A percentile compares a stretch with the other conserved stretches of the same genome.
Conservation (phyloP, 2,888 invertebrate genomes). For the Chymomyza fuscimana region DNA sequence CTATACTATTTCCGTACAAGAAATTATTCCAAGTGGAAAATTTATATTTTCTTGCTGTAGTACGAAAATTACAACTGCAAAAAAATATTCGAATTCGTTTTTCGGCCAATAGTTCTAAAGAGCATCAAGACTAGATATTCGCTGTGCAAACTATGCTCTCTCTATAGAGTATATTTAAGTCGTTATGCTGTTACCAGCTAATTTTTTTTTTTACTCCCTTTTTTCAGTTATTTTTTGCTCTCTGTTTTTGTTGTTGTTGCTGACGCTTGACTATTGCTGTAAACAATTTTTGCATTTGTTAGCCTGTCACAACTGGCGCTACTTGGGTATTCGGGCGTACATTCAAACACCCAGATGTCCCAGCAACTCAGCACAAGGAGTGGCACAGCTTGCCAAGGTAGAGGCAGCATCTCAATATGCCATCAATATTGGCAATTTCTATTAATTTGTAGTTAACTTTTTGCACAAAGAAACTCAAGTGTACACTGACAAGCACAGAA, state of each 20-base stretch:
- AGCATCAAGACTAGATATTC: no score
- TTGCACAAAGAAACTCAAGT: neutral
- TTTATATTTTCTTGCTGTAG: no score
- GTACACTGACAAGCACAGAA: neutral
- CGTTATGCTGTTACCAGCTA: no score
- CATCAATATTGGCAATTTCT: conserved; percentile 30
- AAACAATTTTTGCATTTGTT: conserved; percentile 46
- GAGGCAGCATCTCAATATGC: conserved; percentile 34
- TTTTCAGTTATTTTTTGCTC: neutral
- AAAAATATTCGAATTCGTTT: no score
- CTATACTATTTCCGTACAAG: no score
- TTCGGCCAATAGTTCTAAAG: no score
- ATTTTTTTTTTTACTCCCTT: neutral
- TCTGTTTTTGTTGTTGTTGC: conserved; percentile 13
- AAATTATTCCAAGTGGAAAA: no score
- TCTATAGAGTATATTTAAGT: no score
- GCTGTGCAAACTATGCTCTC: no score
- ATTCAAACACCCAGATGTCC: no score
- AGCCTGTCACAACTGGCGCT: conserved; percentile 22
- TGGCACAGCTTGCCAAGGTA: conserved; percentile 36
- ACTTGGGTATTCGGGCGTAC: neutral
- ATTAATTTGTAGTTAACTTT: conserved; percentile 12
- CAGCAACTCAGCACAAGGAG: neutral
- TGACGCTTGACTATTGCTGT: conserved; percentile 25
- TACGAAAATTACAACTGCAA: no score